Conservation (phyloP, 2,888 invertebrate genomes). For the Caenorhabditis imperialis region DNA sequence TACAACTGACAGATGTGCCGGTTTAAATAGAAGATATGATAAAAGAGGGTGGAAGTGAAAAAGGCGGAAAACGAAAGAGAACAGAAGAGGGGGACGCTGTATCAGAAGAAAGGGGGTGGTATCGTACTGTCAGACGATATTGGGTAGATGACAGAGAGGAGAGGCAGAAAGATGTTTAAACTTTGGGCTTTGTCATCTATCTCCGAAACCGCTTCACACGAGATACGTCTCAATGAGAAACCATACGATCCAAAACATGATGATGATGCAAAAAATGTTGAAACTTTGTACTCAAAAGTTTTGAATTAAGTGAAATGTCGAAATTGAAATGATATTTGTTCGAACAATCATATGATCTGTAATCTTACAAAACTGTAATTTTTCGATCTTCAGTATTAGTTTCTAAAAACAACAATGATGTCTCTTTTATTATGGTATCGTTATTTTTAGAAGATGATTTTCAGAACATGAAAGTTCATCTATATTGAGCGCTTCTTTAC, state of each 20-base stretch:
- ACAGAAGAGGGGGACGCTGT: conserved; percentile 28
- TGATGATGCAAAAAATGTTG: conserved; percentile 11
- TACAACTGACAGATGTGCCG: conserved; percentile 49
- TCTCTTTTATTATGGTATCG: too few relatives aligned
- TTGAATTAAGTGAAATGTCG: too few relatives aligned
- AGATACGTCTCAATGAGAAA: conserved; percentile 7
- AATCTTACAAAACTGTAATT: too few relatives aligned
- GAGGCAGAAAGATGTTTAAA: conserved; percentile 54
- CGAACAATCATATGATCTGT: too few relatives aligned
- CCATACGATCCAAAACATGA: conserved; percentile 44
- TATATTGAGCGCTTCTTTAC: too few relatives aligned
- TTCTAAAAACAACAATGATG: not conserved
- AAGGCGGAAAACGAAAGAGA: conserved; percentile 33
- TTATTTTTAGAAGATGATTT: conserved; percentile 10
- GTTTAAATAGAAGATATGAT: conserved; percentile 55
- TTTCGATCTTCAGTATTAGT: conserved; percentile 18
- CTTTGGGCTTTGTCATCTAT: conserved; percentile 53
- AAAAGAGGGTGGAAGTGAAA: conserved; percentile 40
- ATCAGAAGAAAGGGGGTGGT: conserved; percentile 53
- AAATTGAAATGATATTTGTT: too few relatives aligned
- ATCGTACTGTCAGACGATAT: conserved; percentile 36
- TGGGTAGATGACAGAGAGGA: conserved; percentile 25
- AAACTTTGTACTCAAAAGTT: too few relatives aligned
- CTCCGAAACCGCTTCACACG: conserved; percentile 16
- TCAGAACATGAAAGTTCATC: not conserved